Evolutionary conservation across 2,888 invertebrate species (phyloP), one percentile per base, ranked within the genome.

Genomic region (Hoplodrina blanda): DNA sequence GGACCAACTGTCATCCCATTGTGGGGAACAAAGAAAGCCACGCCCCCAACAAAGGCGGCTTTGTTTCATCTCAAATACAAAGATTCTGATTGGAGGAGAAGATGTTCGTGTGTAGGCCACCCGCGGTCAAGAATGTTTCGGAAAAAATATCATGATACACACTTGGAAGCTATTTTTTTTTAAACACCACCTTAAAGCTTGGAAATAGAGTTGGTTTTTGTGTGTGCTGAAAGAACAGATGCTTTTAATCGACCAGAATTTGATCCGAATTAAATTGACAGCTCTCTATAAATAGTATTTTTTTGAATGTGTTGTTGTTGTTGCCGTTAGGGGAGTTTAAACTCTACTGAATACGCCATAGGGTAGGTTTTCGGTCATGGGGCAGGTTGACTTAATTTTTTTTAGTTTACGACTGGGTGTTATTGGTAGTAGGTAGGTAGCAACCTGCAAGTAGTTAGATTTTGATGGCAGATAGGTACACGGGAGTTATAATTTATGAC

Each of bases 1-100:
- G 93, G 92, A 83, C 83, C 86, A 74, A 86, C 92, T 92, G 91
- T 94, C 95, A 93, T 94, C 93, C 96, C 90, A 95, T 95, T 96
- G 96, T 95, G 77, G 91, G 84, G 85, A 86, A 96, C 95, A 95
- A 96, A 80, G 88, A 81, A 85, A 73, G 91, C 94, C 90, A 83
- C 94, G 93, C 95, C 95, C 92, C 83, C 85, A 87, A 90, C 92
- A 91, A 91, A 91, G 87, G 88, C 92, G 91, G 94, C 89, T 82
- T 95, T 95, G 96, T 95, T 95, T 95, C 94, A 95, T 95, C 93
- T 90, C 83, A 80, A 83, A 83, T 80, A 74, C 80, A 76, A 73
- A 80, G 71, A 73, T 62, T 79, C 83, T 85, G 85, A 95, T 95
- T 95, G 95, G 95, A 79, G 64, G 89, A 89, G 88, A 90, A 74